phyloP scores from a whole-genome alignment of 2,888 invertebrate genomes.

The Zaprionus bogoriensis region DNA sequence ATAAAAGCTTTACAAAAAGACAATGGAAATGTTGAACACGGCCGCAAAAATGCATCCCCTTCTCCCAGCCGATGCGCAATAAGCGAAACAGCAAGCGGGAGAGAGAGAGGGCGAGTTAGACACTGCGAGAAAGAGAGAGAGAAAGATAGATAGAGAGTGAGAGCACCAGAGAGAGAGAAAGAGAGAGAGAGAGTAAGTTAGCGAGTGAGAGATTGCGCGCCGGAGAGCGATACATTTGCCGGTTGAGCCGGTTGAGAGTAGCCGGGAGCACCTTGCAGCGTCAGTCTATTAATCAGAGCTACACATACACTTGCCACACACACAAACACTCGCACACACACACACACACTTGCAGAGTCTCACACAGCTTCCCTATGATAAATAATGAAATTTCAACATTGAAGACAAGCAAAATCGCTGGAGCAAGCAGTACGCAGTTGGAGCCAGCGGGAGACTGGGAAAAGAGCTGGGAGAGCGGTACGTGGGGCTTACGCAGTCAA shows the following conservation, averaged over 20 bases:
- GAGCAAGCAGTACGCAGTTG: background rate
- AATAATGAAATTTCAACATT: constrained; percentile 71
- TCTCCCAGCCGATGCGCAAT: constrained; percentile 23
- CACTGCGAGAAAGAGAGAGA: background rate
- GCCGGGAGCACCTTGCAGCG: constrained; percentile 66
- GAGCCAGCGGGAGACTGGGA: background rate
- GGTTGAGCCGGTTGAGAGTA: constrained; percentile 34
- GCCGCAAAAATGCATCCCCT: constrained; percentile 25
- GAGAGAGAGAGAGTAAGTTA: constrained; percentile 6
- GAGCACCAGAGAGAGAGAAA: background rate
- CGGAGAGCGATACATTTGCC: constrained; percentile 18
- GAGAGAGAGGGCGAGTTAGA: background rate
- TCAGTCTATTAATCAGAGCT: constrained; percentile 61
- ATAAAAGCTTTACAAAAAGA: constrained; percentile 42
- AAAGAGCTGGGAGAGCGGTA: background rate
- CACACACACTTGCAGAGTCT: constrained; percentile 1
- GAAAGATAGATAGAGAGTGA: background rate
- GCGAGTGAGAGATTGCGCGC: background rate
- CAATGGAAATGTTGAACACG: constrained; percentile 34
- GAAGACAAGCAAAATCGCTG: constrained; percentile 17
- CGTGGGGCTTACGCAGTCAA: constrained; percentile 23
- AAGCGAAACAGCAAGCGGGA: constrained; percentile 29
- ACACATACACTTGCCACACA: constrained; percentile 40
- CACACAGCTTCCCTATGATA: constrained; percentile 63
- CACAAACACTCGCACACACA: constrained; percentile 22